A percentile compares a stretch with the other conserved stretches of the same genome.
Conservation (phyloP, 2,888 invertebrate species). For the Rhagophthalmus giganteus region DNA sequence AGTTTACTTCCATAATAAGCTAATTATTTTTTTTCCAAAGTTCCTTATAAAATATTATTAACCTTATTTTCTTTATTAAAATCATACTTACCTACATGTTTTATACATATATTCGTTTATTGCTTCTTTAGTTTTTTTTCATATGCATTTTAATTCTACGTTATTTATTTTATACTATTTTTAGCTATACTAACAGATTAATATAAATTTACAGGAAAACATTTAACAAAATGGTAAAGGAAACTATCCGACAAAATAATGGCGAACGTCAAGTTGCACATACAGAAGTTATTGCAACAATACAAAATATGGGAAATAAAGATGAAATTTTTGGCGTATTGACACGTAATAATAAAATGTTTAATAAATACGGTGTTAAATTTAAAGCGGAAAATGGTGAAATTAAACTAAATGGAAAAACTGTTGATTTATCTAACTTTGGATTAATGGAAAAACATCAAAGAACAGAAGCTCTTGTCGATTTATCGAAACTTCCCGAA, state of each 20-base stretch:
- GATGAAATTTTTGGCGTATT: slow-evolving; percentile 62
- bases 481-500: slow-evolving; percentile 25
- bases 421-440: slow-evolving; percentile 43
- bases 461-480: slow-evolving; percentile 34
- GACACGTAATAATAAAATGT: slow-evolving; percentile 59
- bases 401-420: slow-evolving; percentile 43
- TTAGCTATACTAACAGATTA: too few relatives aligned
- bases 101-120: too few relatives aligned
- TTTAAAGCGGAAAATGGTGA: slow-evolving; percentile 42
- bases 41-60: too few relatives aligned
- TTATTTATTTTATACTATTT: too few relatives aligned
- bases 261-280: slow-evolving; percentile 56
- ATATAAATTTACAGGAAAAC: slow-evolving; percentile 62
- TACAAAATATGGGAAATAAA: slow-evolving; percentile 59
- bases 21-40: too few relatives aligned
- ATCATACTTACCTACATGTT: too few relatives aligned
- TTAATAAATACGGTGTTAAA: slow-evolving; percentile 57
- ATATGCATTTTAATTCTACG: too few relatives aligned
- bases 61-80: too few relatives aligned
- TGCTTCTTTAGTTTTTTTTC: too few relatives aligned
- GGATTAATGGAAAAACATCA: slow-evolving; percentile 37
- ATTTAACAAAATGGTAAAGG: slow-evolving; percentile 62
- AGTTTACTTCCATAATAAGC: too few relatives aligned
- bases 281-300: slow-evolving; percentile 61
- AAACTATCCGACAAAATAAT: slow-evolving; percentile 57